These are phyloP conservation scores for Heliornis fulica DNA, from an alignment of 2,113 vertebrate species.

Conservation along the genomic window DNA sequence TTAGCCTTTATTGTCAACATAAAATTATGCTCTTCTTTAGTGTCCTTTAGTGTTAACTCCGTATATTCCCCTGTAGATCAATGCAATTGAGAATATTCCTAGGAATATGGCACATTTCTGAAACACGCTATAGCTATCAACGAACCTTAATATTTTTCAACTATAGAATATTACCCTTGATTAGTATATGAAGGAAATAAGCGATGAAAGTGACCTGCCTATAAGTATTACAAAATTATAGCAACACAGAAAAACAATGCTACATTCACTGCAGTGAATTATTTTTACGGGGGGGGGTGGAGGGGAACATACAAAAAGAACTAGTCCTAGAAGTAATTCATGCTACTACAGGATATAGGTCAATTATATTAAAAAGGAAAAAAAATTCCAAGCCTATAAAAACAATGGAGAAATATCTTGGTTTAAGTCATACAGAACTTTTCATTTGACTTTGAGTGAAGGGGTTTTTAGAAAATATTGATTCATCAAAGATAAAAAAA, in stretches of 20 bases:
- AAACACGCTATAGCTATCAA: background rate
- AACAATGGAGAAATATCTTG: background rate
- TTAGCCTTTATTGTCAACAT: background rate
- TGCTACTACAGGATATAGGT: background rate
- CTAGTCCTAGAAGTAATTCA: background rate
- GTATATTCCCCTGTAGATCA: background rate
- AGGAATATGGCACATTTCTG: background rate
- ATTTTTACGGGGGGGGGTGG: background rate
- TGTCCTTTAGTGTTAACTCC: background rate
- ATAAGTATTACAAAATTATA: background rate
- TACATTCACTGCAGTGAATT: background rate
- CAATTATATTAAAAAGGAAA: background rate
- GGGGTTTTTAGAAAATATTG: background rate
- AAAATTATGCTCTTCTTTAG: background rate
- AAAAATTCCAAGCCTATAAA: background rate
- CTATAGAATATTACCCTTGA: background rate
- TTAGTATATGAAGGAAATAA: background rate
- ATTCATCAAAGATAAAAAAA: background rate
- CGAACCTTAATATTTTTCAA: background rate
- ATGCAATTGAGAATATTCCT: background rate
- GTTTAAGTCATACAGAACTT: background rate
- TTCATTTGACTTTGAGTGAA: background rate
- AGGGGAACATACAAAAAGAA: background rate
- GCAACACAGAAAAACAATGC: background rate
- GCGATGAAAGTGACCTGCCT: background rate